Percentiles rank a stretch among this genome's conserved stretches.
Evolutionary conservation across 2,888 invertebrate species (phyloP).

Genomic region (Aphidoletes aphidimyza): DNA sequence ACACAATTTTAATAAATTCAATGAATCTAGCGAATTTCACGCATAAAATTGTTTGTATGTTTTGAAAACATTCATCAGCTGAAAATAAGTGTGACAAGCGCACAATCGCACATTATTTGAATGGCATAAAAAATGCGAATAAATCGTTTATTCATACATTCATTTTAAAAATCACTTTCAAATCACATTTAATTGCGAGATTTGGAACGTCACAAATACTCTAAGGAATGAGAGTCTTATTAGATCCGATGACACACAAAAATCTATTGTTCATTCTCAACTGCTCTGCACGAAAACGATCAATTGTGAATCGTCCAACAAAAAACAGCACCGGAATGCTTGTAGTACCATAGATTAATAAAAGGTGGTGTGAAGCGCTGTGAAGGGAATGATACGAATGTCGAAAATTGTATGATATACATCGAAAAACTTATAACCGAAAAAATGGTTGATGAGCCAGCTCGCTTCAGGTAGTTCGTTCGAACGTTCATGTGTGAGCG

Average conservation of each 20-base stretch:
- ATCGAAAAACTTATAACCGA: background rate
- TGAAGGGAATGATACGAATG: slow-evolving; percentile 6
- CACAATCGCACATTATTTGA: no score
- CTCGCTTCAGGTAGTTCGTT: background rate
- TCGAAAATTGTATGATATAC: background rate
- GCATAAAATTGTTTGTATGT: no score
- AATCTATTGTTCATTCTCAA: background rate
- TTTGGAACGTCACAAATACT: background rate
- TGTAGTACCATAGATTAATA: slow-evolving; percentile 38
- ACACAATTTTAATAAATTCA: no score
- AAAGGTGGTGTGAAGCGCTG: slow-evolving; percentile 20
- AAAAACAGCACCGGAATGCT: background rate
- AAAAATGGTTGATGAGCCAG: slow-evolving; percentile 39
- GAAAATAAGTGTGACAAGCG: background rate
- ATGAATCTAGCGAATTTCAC: no score
- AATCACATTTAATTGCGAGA: no score
- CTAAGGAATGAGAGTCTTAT: background rate
- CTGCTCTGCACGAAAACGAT: background rate
- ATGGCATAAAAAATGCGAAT: no score
- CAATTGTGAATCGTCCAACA: slow-evolving; percentile 21
- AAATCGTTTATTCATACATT: no score
- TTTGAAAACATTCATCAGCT: background rate
- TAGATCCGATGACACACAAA: background rate
- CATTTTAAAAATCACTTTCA: background rate
- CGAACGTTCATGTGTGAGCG: background rate